Conservation (phyloP, 2,113 vertebrate genomes). For the Cinclus mexicanus region DNA sequence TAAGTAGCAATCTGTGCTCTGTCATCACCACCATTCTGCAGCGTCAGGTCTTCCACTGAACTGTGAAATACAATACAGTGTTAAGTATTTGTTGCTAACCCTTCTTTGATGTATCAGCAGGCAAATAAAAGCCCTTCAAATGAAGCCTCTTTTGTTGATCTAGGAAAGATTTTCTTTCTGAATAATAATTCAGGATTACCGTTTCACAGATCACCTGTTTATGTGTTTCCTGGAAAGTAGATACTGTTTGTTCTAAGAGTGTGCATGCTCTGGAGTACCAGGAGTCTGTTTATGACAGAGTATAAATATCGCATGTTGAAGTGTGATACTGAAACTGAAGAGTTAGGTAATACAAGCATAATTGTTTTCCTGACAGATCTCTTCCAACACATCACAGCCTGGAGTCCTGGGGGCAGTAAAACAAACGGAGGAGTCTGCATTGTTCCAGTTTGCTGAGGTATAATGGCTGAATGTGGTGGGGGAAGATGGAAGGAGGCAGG, state of each 20-base stretch:
- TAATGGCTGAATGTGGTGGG: neutral
- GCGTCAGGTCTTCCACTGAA: neutral
- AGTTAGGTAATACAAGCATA: neutral
- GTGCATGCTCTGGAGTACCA: neutral
- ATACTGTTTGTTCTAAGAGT: neutral
- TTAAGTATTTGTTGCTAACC: neutral
- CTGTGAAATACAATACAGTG: neutral
- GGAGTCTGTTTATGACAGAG: neutral
- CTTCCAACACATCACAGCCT: constrained; percentile 76
- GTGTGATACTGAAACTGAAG: neutral
- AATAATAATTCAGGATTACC: neutral
- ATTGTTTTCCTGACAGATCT: constrained; percentile 75
- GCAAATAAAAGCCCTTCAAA: neutral
- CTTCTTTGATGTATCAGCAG: neutral
- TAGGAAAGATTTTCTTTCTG: neutral
- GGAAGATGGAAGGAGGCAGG: neutral
- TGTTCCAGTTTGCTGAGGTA: constrained; percentile 86
- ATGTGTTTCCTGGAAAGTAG: neutral
- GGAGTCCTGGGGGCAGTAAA: constrained; percentile 68
- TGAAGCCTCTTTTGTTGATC: neutral
- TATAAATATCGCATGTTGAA: neutral
- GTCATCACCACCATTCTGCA: neutral
- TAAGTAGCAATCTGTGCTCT: neutral
- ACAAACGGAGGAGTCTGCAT: constrained; percentile 76
- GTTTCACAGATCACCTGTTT: neutral